Percentiles rank a stretch among this genome's conserved stretches.
Conservation (phyloP, 2,113 vertebrate genomes). For the Scomber colias region DNA sequence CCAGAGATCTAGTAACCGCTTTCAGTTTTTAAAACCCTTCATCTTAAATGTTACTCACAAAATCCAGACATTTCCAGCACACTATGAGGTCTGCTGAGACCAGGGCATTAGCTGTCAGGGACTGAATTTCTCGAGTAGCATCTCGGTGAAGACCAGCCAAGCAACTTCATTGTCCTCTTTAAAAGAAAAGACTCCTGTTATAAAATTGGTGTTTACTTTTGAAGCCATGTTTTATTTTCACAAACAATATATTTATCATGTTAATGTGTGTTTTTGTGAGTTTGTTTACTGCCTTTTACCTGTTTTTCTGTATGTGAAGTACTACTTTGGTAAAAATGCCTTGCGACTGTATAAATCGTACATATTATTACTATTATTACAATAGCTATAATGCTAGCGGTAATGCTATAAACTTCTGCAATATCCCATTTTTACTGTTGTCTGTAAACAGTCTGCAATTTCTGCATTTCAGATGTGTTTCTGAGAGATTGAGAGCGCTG, state of each 20-base stretch:
- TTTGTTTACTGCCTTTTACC: not conserved
- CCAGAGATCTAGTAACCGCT: constrained; percentile 1
- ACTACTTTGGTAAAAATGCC: not conserved
- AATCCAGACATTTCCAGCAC: not conserved
- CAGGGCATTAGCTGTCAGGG: not conserved
- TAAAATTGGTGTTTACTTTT: not conserved
- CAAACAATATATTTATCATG: too few relatives aligned
- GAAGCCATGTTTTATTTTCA: not conserved
- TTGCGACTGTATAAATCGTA: too few relatives aligned
- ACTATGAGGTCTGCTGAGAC: constrained; percentile 1
- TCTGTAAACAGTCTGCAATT: constrained; percentile 30
- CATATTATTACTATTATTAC: too few relatives aligned
- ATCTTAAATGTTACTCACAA: not conserved
- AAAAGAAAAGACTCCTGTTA: not conserved
- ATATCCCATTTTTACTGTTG: constrained; percentile 26
- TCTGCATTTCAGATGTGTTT: constrained; percentile 34
- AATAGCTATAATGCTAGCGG: too few relatives aligned
- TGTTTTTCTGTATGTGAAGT: not conserved
- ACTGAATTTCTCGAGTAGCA: too few relatives aligned
- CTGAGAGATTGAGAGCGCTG: constrained; percentile 42
- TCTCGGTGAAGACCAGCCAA: not conserved
- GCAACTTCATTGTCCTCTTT: not conserved
- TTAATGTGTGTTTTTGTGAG: not conserved
- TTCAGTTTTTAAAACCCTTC: not conserved
- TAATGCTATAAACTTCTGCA: not conserved